Evolutionary conservation across 2,113 vertebrate species (phyloP).

Genomic region (Catharus minimus): DNA sequence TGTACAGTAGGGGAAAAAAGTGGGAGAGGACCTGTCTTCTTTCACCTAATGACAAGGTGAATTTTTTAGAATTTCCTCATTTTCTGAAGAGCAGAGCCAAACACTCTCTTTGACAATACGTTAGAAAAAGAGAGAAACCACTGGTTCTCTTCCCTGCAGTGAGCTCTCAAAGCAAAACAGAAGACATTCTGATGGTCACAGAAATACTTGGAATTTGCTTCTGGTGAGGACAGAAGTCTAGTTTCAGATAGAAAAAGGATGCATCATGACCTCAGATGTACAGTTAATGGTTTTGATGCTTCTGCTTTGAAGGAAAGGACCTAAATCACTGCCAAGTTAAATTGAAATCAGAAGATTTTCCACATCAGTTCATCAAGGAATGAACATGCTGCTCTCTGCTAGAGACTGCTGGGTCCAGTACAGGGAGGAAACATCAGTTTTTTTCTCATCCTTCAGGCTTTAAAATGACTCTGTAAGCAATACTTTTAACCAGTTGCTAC

Average conservation of each 20-base stretch:
- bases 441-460: background rate
- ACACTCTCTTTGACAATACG: background rate
- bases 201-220: background rate
- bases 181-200: background rate
- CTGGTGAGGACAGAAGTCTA: background rate
- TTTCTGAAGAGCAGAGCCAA: background rate
- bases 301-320: constrained; percentile 1
- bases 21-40: background rate
- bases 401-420: background rate
- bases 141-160: background rate
- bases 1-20: background rate
- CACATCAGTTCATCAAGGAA: background rate
- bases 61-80: background rate
- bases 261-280: background rate
- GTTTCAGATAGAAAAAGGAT: background rate
- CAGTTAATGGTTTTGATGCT: background rate
- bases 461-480: background rate
- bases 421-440: background rate
- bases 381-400: background rate
- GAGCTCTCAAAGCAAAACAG: background rate
- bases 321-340: background rate
- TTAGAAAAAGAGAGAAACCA: background rate
- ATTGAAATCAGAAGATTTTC: background rate
- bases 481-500: background rate
- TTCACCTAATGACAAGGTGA: background rate